Evolutionary conservation across 2,113 vertebrate genomes (phyloP), one percentile per base, ranked within the genome.

Genomic region (Cyprinus carpio): DNA sequence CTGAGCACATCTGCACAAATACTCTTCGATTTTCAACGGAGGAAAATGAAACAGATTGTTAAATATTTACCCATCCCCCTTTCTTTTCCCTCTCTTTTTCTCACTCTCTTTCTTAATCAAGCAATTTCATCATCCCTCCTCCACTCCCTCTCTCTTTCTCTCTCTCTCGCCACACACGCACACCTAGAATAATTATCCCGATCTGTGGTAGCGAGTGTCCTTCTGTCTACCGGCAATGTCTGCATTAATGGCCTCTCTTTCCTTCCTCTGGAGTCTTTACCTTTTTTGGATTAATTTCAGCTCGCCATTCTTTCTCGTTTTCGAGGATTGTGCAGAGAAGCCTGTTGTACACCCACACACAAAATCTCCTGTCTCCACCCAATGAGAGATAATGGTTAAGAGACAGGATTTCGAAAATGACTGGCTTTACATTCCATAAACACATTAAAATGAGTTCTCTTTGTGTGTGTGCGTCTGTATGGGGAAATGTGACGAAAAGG

Each of bases 171-270:
- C 11, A 4, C 43, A 46, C 10, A 46, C 43, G 2, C 43, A 46
- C 43, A 46, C 92, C 94, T 96, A 93, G 92, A 94, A 95, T 96
- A 96, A 95, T 95, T 95, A 94, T 91, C 92, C 82, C 91, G 91
- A 92, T 91, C 93, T 93, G 90, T 85, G 81, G 84, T 85, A 83
- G 86, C 86, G 87, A 83, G 78, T 87, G 87, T 87, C 87, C 87
- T 88, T 90, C 79, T 86, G 43, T 72, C 89, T 87, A 86, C 90
- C 92, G 95, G 92, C 94, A 90, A 91, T 82, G 15, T 82, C 69
- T 83, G 78, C 89, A 89, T 90, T 94, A 95, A 94, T 93, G 93
- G 91, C 84, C 89, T 86, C 84, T 88, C 82, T 78, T 88, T 85
- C 83, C 84, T 69, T 88, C 85, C 85, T 86, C 85, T 82, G 86